Evolutionary conservation across 2,888 invertebrate genomes (phyloP), one percentile per base, ranked within the genome.

Genomic region (Erpobdella octoculata): DNA sequence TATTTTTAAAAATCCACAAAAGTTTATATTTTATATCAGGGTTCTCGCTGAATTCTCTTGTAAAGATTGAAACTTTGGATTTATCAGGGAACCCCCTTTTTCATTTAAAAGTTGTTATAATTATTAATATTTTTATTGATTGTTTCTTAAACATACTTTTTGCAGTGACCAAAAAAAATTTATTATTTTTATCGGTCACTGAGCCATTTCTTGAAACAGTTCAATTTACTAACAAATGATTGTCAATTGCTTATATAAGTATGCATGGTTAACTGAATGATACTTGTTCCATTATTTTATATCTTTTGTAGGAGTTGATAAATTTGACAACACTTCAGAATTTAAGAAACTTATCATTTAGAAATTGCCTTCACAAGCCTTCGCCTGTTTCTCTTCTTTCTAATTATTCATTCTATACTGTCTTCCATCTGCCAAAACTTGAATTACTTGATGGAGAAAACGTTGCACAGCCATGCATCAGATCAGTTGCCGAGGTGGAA

Each of bases 321-420:
- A n/a, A n/a, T n/a, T n/a, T n/a, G n/a, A n/a, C n/a, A n/a, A n/a
- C n/a, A n/a, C n/a, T n/a, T n/a, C n/a, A n/a, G n/a, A n/a, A n/a
- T n/a, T n/a, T n/a, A n/a, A n/a, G n/a, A n/a, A n/a, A n/a, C n/a
- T 70, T 83, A 65, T 79, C 79, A 53, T 74, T 83, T 64, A 82
- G 81, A 74, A 82, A 28, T 53, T 53, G 53, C 28, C 75, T 77
- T 72, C 83, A 80, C 71, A 71, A 76, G 0, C 78, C 80, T 0
- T 79, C 78, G 58, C 82, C 83, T 5, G 81, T 81, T 28, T 79
- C 80, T 62, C 77, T 78, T 58, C 77, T 82, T 74, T 82, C 81
- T 74, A 83, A 83, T 76, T 83, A 83, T 76, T 79, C 81, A 46
- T 81, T 81, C 0, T 81, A 81, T 75, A 76, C 82, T 9, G 75